Conservation (phyloP, 1,140 invertebrate species). For the Drosophila kohkoa region DNA sequence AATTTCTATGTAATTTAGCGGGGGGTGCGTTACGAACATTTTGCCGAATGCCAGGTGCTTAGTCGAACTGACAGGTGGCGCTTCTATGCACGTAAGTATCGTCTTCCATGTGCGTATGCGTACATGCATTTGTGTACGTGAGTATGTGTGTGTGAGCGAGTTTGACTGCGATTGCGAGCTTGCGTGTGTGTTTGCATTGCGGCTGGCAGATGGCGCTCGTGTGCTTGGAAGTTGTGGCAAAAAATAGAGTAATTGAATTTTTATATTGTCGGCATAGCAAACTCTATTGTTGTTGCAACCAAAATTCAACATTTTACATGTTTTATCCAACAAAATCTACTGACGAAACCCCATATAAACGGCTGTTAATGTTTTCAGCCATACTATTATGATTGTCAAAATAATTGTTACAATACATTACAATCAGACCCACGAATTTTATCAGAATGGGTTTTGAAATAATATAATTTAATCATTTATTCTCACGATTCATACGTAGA, state of each 20-base stretch:
- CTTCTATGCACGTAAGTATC: constrained; percentile 37
- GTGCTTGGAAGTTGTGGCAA: constrained; percentile 18
- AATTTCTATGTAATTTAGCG: constrained; percentile 72
- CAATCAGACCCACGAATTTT: no score
- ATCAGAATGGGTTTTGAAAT: no score
- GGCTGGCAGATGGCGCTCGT: constrained; percentile 55
- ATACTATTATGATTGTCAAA: no score
- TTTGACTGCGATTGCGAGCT: not conserved
- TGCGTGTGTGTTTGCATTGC: constrained; percentile 54
- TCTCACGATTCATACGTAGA: no score
- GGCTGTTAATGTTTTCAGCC: no score
- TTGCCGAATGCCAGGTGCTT: constrained; percentile 60
- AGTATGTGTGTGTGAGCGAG: not conserved
- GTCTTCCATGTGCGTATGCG: not conserved
- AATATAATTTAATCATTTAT: no score
- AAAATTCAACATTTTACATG: not conserved
- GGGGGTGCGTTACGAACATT: constrained; percentile 36
- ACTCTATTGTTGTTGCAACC: constrained; percentile 19
- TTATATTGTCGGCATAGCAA: constrained; percentile 51
- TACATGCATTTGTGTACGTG: not conserved
- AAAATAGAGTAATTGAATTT: constrained; percentile 81
- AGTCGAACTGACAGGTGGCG: constrained; percentile 68
- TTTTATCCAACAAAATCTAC: not conserved
- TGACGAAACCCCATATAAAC: not conserved
- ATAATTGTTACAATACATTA: no score